These are phyloP conservation scores for Aphodius sticticus DNA, from an alignment of 2,888 invertebrate species.

Conservation along the genomic window DNA sequence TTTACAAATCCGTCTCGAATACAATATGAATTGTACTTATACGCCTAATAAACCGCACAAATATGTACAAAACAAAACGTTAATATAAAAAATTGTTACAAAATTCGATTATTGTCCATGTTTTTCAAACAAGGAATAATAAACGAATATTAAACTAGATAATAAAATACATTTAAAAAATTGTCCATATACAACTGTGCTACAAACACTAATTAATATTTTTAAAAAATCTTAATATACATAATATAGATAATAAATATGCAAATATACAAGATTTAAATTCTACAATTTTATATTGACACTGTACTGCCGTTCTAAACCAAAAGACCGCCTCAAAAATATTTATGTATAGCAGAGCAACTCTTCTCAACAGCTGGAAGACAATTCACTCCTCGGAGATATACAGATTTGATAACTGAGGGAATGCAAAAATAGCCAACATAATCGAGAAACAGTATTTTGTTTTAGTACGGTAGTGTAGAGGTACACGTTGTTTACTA, in stretches of 20 bases:
- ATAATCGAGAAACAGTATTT: neutral
- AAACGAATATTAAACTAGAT: neutral
- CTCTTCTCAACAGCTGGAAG: neutral
- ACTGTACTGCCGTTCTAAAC: neutral
- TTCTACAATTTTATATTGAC: neutral
- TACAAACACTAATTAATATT: neutral
- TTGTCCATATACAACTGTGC: neutral
- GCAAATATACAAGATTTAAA: neutral
- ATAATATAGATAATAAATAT: neutral
- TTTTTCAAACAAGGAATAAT: neutral
- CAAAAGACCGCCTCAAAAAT: neutral
- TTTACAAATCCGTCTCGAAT: constrained; percentile 25
- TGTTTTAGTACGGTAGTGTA: neutral
- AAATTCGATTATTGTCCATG: neutral
- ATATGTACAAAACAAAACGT: constrained; percentile 13
- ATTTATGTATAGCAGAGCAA: neutral
- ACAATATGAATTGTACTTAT: neutral
- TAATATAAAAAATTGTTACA: constrained; percentile 10
- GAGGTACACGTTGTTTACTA: neutral
- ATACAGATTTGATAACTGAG: neutral
- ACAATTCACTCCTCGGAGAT: neutral
- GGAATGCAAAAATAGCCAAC: neutral
- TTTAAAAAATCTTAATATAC: neutral
- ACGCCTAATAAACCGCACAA: constrained; percentile 8
- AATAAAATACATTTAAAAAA: neutral